Conservation (phyloP, 2,797 vertebrate species). For the Mormyrops attenuatus region DNA sequence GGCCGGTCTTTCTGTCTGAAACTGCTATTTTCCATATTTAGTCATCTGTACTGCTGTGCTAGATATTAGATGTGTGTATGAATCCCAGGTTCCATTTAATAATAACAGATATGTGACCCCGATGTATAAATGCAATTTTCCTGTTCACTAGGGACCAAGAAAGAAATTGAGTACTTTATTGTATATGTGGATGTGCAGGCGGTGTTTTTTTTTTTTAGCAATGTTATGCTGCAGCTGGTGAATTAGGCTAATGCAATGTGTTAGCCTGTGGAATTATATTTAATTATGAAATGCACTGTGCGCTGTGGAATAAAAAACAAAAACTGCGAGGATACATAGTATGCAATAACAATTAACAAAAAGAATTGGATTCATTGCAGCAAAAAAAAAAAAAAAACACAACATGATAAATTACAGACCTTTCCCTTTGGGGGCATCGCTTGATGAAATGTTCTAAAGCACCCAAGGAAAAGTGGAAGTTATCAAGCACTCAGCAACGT, state of each 20-base stretch:
- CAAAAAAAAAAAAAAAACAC: background rate
- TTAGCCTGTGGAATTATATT: constrained; percentile 40
- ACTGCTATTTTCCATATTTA: background rate
- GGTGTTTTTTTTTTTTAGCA: constrained; percentile 31
- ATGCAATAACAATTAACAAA: constrained; percentile 37
- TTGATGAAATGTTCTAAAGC: constrained; percentile 28
- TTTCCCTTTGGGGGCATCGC: constrained; percentile 26
- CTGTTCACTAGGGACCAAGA: constrained; percentile 12
- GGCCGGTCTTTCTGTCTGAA: background rate
- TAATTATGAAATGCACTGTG: constrained; percentile 41
- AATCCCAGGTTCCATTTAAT: constrained; percentile 11
- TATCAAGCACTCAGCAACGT: constrained; percentile 39
- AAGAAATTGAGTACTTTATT: constrained; percentile 30
- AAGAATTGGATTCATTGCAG: constrained; percentile 27
- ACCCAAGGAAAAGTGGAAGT: constrained; percentile 31
- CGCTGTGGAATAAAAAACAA: background rate
- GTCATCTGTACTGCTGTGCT: background rate
- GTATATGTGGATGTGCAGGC: constrained; percentile 21
- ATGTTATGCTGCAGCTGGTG: constrained; percentile 29
- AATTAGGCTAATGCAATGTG: constrained; percentile 34
- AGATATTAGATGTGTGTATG: background rate
- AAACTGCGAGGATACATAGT: constrained; percentile 30
- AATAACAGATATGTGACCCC: constrained; percentile 14
- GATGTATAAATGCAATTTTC: constrained; percentile 2
- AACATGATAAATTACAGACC: constrained; percentile 35